Percentiles rank a stretch among this genome's conserved stretches.
Evolutionary conservation across 2,113 vertebrate species (phyloP).

Genomic region (Riparia riparia): DNA sequence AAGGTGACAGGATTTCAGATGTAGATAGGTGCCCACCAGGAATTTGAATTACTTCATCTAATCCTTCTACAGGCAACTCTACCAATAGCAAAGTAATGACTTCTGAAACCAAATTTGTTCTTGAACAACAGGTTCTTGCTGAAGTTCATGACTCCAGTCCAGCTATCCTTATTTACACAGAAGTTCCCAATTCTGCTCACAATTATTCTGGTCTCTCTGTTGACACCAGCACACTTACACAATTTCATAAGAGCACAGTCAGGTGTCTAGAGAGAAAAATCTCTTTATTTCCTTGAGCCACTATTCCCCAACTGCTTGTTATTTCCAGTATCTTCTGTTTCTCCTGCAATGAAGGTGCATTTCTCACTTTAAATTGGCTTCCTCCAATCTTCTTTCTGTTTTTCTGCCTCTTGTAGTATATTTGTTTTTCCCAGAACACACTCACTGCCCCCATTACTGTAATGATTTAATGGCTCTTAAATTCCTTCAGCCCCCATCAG

Average conservation of each 20-base stretch:
- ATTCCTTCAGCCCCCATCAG: neutral
- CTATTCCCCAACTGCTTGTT: neutral
- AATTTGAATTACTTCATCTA: constrained; percentile 18
- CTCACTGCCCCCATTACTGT: neutral
- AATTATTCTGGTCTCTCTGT: constrained; percentile 16
- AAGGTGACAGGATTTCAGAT: neutral
- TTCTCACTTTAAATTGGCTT: constrained; percentile 27
- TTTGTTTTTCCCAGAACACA: neutral
- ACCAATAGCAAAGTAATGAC: neutral
- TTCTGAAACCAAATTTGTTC: constrained; percentile 31
- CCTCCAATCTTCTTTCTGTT: neutral
- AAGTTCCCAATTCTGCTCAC: neutral
- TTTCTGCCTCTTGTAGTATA: neutral
- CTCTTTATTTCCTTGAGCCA: neutral
- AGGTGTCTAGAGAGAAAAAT: constrained; percentile 3
- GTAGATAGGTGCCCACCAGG: neutral
- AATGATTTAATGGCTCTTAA: constrained; percentile 22
- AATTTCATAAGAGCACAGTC: neutral
- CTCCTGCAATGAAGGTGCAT: neutral
- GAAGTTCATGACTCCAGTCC: constrained; percentile 11
- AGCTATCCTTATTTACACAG: constrained; percentile 19
- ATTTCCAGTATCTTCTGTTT: constrained; percentile 36
- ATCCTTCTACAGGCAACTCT: neutral
- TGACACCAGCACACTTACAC: neutral
- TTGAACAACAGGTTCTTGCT: neutral